Evolutionary conservation across 2,888 invertebrate genomes (phyloP), one percentile per base, ranked within the genome.

Genomic region (Dolichopus griseipennis): DNA sequence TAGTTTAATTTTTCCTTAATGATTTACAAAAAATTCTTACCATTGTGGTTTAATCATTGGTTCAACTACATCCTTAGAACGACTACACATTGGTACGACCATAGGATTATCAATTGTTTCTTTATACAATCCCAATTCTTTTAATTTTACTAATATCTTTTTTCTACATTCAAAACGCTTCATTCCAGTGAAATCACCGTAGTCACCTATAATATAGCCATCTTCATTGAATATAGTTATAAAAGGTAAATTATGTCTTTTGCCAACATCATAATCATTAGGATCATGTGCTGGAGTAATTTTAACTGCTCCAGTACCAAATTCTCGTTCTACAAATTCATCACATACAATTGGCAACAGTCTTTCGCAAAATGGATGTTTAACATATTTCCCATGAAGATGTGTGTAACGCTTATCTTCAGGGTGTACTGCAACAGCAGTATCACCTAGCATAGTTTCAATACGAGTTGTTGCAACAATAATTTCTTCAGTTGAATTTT

Each of bases 241-340:
- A 78, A 92, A 91, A 0, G 90, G 89, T 71, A 99, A 83, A 72
- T 89, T 87, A 79, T 96, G 95, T 9, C 96, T 86, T 76, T 92
- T 91, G 61, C 94, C 98, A 64, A 95, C 90, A 76, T 97, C 97
- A 80, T 97, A 99, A 84, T 99, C 99, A 77, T 93, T 94, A 52
- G 89, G 92, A 81, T 99, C 97, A 81, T 99, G 99, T 2, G 96
- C 97, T 0, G 99, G 98, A 1, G 98, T 98, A 70, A 99, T 94
- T 83, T 99, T 99, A 0, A 99, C 99, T 70, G 97, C 97, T 73
- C 98, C 97, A 68, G 97, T 98, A 75, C 99, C 99, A 79, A 98
- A 99, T 70, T 87, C 87, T 83, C 89, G 90, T 75, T 99, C 98
- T 1, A 99, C 99, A 78, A 93, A 97, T 1, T 92, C 90, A 78